Evolutionary conservation across 2,888 invertebrate genomes (phyloP).

Genomic region (Acrobasis repandana): DNA sequence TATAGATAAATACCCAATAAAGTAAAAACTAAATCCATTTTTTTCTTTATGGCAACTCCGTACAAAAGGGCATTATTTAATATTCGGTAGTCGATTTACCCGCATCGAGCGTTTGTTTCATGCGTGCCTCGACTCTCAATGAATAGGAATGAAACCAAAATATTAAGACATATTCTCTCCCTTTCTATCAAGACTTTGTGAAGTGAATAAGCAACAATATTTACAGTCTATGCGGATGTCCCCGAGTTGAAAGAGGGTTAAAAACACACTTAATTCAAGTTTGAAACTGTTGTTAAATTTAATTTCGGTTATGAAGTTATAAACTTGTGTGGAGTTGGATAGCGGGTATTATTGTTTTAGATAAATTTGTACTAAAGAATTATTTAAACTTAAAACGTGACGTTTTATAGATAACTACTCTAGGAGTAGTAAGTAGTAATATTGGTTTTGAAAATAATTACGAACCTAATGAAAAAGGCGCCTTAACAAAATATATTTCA

Average conservation of each 20-base stretch:
- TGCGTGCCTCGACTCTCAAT: constrained; percentile 23
- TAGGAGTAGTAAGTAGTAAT: no score
- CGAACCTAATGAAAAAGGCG: no score
- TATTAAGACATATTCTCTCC: not conserved
- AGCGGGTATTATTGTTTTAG: no score
- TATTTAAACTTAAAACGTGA: no score
- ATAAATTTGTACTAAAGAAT: no score
- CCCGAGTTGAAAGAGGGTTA: constrained; percentile 1
- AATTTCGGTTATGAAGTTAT: no score
- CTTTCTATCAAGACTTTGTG: not conserved
- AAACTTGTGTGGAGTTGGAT: no score
- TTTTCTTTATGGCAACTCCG: not conserved
- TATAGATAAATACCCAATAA: no score
- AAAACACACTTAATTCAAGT: not conserved
- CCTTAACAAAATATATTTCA: no score
- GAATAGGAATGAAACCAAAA: constrained; percentile 12
- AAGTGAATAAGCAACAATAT: not conserved
- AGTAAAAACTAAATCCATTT: not conserved
- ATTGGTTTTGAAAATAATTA: no score
- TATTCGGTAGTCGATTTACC: constrained; percentile 27
- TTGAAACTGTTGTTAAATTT: not conserved
- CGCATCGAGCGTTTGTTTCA: constrained; percentile 25
- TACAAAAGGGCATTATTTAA: constrained; percentile 26
- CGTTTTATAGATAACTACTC: no score
- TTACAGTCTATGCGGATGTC: constrained; percentile 1